These are phyloP conservation scores for Seladonia tumulorum DNA, from an alignment of 2,888 invertebrate genomes.

Conservation along the genomic window DNA sequence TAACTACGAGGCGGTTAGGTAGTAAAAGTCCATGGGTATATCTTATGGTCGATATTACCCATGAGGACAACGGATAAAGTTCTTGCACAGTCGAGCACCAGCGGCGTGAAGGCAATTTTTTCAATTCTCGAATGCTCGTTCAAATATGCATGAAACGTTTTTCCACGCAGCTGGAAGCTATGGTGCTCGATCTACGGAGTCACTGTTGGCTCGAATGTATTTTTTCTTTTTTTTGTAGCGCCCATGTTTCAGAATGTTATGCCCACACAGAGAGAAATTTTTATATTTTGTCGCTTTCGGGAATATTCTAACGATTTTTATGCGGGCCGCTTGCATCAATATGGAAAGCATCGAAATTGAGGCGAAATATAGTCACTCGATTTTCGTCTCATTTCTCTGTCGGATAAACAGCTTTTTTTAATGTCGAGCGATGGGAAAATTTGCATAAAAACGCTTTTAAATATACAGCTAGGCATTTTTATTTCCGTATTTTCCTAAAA, in stretches of 20 bases:
- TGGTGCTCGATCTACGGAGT: not conserved
- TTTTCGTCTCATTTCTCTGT: not conserved
- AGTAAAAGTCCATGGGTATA: slow-evolving; percentile 27
- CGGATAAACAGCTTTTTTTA: not conserved
- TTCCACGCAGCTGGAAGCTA: not conserved
- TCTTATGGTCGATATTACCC: slow-evolving; percentile 9
- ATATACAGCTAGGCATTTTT: not conserved
- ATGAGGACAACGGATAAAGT: slow-evolving; percentile 7
- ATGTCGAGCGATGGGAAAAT: not conserved
- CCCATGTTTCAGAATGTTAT: not conserved
- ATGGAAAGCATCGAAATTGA: not conserved
- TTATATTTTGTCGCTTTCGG: not conserved
- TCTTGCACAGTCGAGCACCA: not conserved
- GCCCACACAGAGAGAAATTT: not conserved
- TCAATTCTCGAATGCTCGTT: not conserved
- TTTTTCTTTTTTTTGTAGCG: not conserved
- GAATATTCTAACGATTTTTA: not conserved
- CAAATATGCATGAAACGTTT: slow-evolving; percentile 22
- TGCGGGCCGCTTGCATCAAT: not conserved
- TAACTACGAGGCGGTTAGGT: not conserved
- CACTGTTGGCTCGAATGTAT: not conserved
- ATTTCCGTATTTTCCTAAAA: not conserved
- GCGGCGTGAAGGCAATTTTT: not conserved
- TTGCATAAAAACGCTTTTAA: not conserved
- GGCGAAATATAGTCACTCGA: not conserved